Conservation (phyloP, 2,113 vertebrate species). For the Rhipidura dahli region DNA sequence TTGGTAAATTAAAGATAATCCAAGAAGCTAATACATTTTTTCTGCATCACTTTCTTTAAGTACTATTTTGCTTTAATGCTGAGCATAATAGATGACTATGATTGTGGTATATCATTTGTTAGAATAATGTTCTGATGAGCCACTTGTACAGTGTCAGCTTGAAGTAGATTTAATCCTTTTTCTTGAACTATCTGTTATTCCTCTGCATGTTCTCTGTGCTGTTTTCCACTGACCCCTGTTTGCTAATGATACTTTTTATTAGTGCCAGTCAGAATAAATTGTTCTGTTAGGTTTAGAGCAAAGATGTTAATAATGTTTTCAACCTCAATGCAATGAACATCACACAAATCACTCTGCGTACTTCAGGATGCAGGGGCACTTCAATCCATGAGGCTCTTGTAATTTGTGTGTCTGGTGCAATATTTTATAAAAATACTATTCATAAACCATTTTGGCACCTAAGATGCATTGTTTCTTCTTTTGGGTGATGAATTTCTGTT, state of each 20-base stretch:
- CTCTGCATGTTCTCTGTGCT: not conserved
- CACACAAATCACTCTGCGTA: not conserved
- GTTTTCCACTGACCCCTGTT: slow-evolving; percentile 28
- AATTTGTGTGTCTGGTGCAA: not conserved
- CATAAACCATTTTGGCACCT: not conserved
- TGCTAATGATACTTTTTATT: slow-evolving; percentile 48
- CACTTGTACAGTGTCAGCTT: slow-evolving; percentile 1
- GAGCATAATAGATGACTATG: not conserved
- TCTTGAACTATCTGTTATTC: not conserved
- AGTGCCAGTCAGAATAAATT: slow-evolving; percentile 44
- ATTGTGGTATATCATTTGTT: not conserved
- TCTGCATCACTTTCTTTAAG: slow-evolving; percentile 18
- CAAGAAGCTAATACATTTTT: slow-evolving; percentile 12
- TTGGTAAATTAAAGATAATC: not conserved
- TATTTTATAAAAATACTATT: not conserved
- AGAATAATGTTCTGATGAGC: slow-evolving; percentile 21
- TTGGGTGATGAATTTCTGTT: not conserved
- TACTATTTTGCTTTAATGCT: slow-evolving; percentile 30
- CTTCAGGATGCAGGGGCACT: not conserved
- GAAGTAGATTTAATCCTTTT: slow-evolving; percentile 33
- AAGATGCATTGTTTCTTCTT: not conserved
- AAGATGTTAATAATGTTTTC: slow-evolving; percentile 50
- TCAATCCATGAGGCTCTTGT: not conserved
- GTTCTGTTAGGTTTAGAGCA: slow-evolving; percentile 17
- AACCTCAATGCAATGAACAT: slow-evolving; percentile 13